Conservation (phyloP, 2,888 invertebrate genomes). For the Caenorhabditis sp. region DNA sequence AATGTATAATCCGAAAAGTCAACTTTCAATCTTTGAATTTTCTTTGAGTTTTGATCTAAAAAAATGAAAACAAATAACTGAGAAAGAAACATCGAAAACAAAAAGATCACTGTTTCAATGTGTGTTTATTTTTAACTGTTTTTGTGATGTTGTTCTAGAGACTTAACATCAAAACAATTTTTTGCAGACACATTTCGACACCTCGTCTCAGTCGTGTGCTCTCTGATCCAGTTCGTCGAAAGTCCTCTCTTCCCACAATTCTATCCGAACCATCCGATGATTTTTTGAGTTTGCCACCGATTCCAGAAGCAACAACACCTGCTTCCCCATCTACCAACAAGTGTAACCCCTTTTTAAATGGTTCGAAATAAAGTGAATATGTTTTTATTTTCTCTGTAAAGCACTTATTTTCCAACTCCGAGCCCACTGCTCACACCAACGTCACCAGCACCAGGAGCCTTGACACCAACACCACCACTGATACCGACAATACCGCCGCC, state of each 20-base stretch:
- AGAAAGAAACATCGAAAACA: not conserved
- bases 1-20: not conserved
- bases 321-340: slow-evolving; percentile 41
- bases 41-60: not conserved
- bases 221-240: slow-evolving; percentile 49
- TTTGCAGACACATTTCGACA: slow-evolving; percentile 34
- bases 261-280: slow-evolving; percentile 37
- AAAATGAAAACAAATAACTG: not conserved
- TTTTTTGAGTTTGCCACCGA: slow-evolving; percentile 50
- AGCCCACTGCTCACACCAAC: slow-evolving; percentile 58
- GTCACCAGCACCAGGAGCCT: slow-evolving; percentile 56
- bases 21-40: not conserved
- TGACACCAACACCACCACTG: slow-evolving; percentile 56
- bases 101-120: not conserved
- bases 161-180: not conserved
- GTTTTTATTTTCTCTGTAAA: not conserved
- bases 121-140: not conserved
- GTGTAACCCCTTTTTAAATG: not conserved
- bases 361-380: not conserved
- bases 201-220: slow-evolving; percentile 46
- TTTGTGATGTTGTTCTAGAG: too few relatives aligned
- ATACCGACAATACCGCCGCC: slow-evolving; percentile 59
- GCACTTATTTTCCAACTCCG: slow-evolving; percentile 51
- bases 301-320: slow-evolving; percentile 55
- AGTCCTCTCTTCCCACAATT: slow-evolving; percentile 41